Percentiles rank a stretch among this genome's conserved stretches.
Evolutionary conservation across 2,113 vertebrate species (phyloP).

Genomic region (Albula goreensis): DNA sequence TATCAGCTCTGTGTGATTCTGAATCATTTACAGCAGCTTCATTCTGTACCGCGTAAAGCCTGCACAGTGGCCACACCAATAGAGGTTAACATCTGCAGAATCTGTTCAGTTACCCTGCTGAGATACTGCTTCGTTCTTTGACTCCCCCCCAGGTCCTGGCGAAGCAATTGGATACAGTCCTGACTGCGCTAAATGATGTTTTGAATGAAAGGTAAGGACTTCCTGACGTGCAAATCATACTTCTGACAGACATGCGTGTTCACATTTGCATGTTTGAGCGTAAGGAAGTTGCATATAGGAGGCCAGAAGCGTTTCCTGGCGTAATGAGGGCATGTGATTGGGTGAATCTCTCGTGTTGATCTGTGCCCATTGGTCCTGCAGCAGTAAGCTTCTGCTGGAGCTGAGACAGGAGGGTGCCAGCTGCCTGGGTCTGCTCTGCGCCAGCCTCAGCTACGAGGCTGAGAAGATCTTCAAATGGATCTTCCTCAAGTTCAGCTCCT

Average conservation of each 20-base stretch:
- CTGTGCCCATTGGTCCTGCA: conserved; percentile 50
- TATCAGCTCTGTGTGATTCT: too few relatives aligned
- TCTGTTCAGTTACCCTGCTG: not conserved
- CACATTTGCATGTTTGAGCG: not conserved
- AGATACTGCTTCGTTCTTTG: not conserved
- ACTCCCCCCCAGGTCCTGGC: conserved; percentile 78
- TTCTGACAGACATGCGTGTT: not conserved
- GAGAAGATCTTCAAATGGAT: conserved; percentile 99
- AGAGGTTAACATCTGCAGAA: not conserved
- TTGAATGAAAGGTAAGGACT: conserved; percentile 90
- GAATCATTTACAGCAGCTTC: too few relatives aligned
- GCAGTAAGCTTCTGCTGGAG: conserved; percentile 97
- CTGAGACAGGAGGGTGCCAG: conserved; percentile 93
- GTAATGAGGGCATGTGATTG: not conserved
- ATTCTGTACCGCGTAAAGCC: too few relatives aligned
- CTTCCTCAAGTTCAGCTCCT: conserved; percentile 90
- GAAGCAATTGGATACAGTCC: conserved; percentile 97
- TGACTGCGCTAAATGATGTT: conserved; percentile 92
- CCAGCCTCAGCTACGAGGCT: conserved; percentile 91
- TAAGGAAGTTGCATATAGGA: too few relatives aligned
- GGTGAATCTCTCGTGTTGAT: not conserved
- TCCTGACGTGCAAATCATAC: not conserved
- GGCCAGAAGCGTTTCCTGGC: too few relatives aligned
- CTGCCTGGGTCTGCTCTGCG: conserved; percentile 93
- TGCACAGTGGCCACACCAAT: too few relatives aligned